Evolutionary conservation across 2,888 invertebrate species (phyloP).

Genomic region (Cryptophagus acutangulus): DNA sequence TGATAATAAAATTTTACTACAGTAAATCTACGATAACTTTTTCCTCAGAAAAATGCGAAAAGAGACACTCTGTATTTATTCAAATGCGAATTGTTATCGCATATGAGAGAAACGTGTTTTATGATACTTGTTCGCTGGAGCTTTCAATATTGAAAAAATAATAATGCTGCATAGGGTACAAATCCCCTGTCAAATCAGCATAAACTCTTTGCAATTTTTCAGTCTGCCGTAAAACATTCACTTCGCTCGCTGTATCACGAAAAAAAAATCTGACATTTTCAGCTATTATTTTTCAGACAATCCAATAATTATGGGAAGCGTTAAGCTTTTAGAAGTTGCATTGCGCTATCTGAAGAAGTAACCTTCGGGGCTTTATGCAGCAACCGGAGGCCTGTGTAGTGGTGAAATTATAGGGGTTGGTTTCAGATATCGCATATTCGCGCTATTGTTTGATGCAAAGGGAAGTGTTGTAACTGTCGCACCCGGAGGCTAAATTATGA

Average conservation of each 20-base stretch:
- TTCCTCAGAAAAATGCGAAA: too few relatives aligned
- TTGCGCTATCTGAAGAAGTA: not conserved
- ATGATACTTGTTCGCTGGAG: too few relatives aligned
- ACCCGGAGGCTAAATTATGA: conserved; percentile 25
- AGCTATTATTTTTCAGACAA: conserved; percentile 6
- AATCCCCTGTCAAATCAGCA: conserved; percentile 14
- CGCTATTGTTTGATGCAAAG: not conserved
- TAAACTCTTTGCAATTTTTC: conserved; percentile 11
- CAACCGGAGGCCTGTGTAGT: not conserved
- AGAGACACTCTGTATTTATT: too few relatives aligned
- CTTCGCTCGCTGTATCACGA: conserved; percentile 5
- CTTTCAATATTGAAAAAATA: conserved; percentile 12
- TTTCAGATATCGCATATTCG: not conserved
- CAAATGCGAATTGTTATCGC: too few relatives aligned
- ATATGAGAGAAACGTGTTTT: too few relatives aligned
- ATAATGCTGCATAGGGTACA: conserved; percentile 10
- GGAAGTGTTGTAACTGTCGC: conserved; percentile 6
- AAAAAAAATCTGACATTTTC: conserved; percentile 5
- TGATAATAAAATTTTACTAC: too few relatives aligned
- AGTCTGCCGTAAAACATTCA: conserved; percentile 9
- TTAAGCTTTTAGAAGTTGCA: not conserved
- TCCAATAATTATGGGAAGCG: not conserved
- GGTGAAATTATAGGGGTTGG: not conserved
- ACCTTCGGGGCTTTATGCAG: not conserved
- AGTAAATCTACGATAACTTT: too few relatives aligned